Evolutionary conservation across 2,797 vertebrate genomes (phyloP).

Genomic region (Phrynocephalus vlangalii): DNA sequence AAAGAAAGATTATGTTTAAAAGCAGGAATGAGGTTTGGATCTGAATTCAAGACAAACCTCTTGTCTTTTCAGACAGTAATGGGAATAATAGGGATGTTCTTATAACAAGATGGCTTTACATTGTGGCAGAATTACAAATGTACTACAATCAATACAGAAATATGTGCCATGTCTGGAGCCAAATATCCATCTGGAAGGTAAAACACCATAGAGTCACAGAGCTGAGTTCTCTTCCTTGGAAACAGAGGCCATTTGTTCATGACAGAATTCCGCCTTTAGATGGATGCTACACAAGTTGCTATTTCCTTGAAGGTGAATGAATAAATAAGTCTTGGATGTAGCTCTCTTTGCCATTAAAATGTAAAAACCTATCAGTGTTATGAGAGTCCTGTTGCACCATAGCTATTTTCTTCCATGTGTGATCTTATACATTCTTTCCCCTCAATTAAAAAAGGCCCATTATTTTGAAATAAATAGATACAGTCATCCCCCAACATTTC

Average conservation of each 20-base stretch:
- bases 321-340: neutral
- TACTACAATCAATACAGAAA: neutral
- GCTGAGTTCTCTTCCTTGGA: neutral
- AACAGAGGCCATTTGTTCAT: neutral
- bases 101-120: neutral
- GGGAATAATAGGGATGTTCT: neutral
- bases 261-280: neutral
- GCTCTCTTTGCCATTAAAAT: neutral
- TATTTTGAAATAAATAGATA: constrained; percentile 35
- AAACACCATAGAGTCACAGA: neutral
- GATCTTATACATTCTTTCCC: neutral
- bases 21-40: neutral
- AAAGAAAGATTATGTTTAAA: neutral
- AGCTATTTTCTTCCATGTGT: neutral
- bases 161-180: neutral
- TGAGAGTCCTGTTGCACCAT: neutral
- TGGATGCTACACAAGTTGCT: neutral
- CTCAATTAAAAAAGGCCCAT: no score
- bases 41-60: neutral
- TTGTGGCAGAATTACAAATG: neutral
- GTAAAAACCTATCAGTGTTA: neutral
- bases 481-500: no score
- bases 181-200: neutral
- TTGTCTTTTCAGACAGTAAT: neutral
- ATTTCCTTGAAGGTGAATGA: neutral